Base-by-base conservation (phyloP, 2,113 vertebrate genomes). In the Mobula hypostoma region DNA sequence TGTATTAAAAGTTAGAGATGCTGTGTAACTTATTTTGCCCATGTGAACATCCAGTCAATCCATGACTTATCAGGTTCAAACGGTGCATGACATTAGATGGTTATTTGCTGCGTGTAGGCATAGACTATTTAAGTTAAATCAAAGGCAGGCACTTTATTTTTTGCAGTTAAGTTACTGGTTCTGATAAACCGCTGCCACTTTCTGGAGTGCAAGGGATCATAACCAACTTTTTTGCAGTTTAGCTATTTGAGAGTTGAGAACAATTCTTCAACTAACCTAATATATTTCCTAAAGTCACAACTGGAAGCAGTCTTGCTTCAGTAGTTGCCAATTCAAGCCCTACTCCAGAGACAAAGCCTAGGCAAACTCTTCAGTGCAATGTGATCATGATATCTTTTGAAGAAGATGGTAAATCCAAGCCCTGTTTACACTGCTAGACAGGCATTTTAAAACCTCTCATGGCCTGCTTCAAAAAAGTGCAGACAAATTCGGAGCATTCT, bases 111-210 rank as follows among this genome's bases (percentile, higher is more conserved):
- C 12, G 74, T 7, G 36, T 93, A 6, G 91, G 91, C 36, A 4
- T 24, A 72, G 74, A 93, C 36, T 93, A 56, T 56, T 76, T 93
- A 93, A 93, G 74, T 93, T 21, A 93, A 93, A 72, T 21, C 91
- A 93, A 93, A 40, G 70, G 32, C 7, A 56, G 40, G 68, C 70
- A 93, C 40, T 93, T 92, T 72, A 92, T 48, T 72, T 48, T 93
- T 93, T 93, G 91, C 48, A 93, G 74, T 93, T 93, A 93, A 74
- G 40, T 93, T 76, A 74, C 48, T 93, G 91, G 68, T 70, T 56
- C 66, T 15, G 36, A 72, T 56, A 40, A 74, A 74, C 91, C 12
- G 12, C 72, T 74, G 74, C 91, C 91, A 92, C 68, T 92, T 92
- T 32, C 32, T 92, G 24, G 17, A 92, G n/a, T 92, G 70, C 63